Conservation (phyloP, 2,797 vertebrate genomes). For the Danio kyathit region DNA sequence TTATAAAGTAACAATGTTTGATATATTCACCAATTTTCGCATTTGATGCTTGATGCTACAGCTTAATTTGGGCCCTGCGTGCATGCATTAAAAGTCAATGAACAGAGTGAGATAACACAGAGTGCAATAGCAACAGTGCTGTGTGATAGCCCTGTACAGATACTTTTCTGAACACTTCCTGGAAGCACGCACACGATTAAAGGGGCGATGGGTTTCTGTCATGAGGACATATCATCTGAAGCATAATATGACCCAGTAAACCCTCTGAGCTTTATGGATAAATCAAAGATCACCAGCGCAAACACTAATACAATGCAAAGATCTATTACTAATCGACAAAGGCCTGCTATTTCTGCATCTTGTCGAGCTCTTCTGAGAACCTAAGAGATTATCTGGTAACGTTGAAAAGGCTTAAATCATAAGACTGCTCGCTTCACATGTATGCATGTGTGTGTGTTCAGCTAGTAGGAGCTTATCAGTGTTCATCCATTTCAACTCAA, state of each 20-base stretch:
- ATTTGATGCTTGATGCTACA: no score
- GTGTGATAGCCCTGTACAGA: neutral
- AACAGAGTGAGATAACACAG: slow-evolving; percentile 2
- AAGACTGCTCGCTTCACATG: slow-evolving; percentile 18
- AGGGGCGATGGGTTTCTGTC: slow-evolving; percentile 10
- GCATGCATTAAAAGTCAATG: neutral
- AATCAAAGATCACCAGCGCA: neutral
- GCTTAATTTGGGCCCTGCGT: no score
- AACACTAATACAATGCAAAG: slow-evolving; percentile 43
- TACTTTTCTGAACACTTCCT: slow-evolving; percentile 15
- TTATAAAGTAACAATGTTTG: no score
- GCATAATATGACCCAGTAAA: slow-evolving; percentile 17
- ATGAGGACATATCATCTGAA: slow-evolving; percentile 18
- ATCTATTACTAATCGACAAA: slow-evolving; percentile 51
- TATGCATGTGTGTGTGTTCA: neutral
- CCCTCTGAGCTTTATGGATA: slow-evolving; percentile 15
- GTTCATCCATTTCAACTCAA: slow-evolving; percentile 20
- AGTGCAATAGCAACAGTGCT: neutral
- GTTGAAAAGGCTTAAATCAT: slow-evolving; percentile 15
- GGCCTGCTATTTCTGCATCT: slow-evolving; percentile 28
- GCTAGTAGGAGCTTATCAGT: slow-evolving; percentile 21
- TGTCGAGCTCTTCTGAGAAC: slow-evolving; percentile 42
- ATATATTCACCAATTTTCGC: no score
- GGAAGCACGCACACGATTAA: slow-evolving; percentile 16
- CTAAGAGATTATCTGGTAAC: slow-evolving; percentile 46